These are phyloP conservation scores for Ctenodactylus gundi DNA, from an alignment of 2,113 vertebrate genomes.

Conservation along the genomic window DNA sequence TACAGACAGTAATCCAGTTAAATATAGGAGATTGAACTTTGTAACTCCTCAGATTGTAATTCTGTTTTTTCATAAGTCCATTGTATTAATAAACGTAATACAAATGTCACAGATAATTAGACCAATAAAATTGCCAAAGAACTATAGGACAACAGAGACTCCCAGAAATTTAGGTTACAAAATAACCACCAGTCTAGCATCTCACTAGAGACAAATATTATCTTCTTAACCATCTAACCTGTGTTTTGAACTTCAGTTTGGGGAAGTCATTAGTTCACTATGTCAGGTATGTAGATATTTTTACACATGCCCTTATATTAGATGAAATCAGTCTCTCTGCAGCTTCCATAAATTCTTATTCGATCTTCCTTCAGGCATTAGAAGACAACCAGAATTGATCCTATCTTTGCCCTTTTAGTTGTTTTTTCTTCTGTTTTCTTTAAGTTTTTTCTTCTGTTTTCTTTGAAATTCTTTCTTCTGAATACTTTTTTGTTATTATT, in stretches of 20 bases:
- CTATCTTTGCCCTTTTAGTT: neutral
- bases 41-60: neutral
- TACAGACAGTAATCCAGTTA: neutral
- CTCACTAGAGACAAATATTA: neutral
- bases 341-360: neutral
- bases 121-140: neutral
- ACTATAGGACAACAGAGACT: neutral
- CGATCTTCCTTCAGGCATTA: neutral
- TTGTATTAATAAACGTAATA: neutral
- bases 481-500: neutral
- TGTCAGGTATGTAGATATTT: neutral
- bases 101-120: neutral
- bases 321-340: neutral
- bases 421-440: neutral
- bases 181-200: neutral
- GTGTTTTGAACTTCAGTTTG: neutral
- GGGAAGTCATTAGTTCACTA: neutral
- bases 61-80: neutral
- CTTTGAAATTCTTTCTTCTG: neutral
- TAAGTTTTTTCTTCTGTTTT: too few relatives aligned
- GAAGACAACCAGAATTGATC: neutral
- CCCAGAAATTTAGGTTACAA: neutral
- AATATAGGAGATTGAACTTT: neutral
- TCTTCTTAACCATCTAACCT: neutral
- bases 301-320: neutral